Percentiles rank a stretch among this genome's conserved stretches.
Evolutionary conservation across 2,797 vertebrate genomes (phyloP).

Genomic region (Pseudopleuronectes americanus): DNA sequence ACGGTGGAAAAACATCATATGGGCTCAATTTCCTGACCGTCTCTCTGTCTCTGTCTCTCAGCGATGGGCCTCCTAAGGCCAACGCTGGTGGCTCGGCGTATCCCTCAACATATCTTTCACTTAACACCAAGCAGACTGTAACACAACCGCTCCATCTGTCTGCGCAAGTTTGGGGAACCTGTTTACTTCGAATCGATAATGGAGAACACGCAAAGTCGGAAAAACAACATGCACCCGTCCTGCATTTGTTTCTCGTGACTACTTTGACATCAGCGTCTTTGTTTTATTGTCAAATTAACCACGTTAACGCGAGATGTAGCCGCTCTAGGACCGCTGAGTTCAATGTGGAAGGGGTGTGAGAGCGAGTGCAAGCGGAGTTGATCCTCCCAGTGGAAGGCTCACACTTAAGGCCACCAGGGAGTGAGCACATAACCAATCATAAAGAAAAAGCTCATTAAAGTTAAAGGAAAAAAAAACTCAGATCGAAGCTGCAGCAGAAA

Average conservation of each 20-base stretch:
- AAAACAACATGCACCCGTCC: constrained; percentile 26
- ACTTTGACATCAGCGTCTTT: constrained; percentile 18
- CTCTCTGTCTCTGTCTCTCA: constrained; percentile 67
- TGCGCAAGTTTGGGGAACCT: constrained; percentile 56
- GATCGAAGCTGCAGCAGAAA: constrained; percentile 53
- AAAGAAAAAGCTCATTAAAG: constrained; percentile 44
- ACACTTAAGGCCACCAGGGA: constrained; percentile 48
- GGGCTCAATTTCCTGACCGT: constrained; percentile 85
- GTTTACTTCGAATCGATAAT: constrained; percentile 69
- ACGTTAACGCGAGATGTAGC: constrained; percentile 23
- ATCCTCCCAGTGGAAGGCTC: constrained; percentile 65
- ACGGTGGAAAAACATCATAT: constrained; percentile 86
- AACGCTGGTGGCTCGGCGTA: constrained; percentile 72
- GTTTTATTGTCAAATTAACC: constrained; percentile 15
- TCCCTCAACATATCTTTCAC: constrained; percentile 72
- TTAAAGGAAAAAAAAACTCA: constrained; percentile 15
- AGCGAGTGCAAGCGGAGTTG: constrained; percentile 42
- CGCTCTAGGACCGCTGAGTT: constrained; percentile 27
- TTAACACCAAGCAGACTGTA: constrained; percentile 73
- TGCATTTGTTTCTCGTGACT: constrained; percentile 39
- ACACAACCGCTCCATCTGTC: constrained; percentile 65
- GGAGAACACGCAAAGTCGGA: constrained; percentile 41
- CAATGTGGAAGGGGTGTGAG: constrained; percentile 46
- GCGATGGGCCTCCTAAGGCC: constrained; percentile 76
- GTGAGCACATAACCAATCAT: constrained; percentile 18